These are phyloP conservation scores for Archocentrus centrarchus DNA, from an alignment of 2,113 vertebrate species.

Conservation along the genomic window DNA sequence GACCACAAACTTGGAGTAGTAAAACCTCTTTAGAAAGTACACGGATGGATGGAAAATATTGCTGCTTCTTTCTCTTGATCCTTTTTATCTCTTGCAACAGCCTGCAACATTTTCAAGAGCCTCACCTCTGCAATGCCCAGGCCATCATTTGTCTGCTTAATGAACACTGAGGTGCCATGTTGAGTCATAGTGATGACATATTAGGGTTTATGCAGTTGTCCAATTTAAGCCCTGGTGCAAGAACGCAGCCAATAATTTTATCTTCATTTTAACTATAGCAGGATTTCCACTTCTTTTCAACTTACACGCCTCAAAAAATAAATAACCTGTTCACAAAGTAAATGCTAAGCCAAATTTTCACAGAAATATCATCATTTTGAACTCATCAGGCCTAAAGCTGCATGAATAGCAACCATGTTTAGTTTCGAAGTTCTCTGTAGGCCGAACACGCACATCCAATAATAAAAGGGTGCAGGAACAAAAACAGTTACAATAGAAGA, in stretches of 20 bases:
- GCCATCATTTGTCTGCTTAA: slow-evolving; percentile 64
- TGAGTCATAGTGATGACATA: slow-evolving; percentile 64
- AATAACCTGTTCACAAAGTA: background rate
- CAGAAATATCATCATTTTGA: background rate
- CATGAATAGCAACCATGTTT: background rate
- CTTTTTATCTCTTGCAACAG: slow-evolving; percentile 45
- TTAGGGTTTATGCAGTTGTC: slow-evolving; percentile 55
- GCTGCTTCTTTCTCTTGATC: slow-evolving; percentile 20
- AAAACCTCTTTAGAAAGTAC: background rate
- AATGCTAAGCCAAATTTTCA: background rate
- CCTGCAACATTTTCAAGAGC: slow-evolving; percentile 44
- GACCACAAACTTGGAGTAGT: background rate
- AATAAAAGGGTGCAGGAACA: too few relatives aligned
- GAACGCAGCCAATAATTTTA: slow-evolving; percentile 23
- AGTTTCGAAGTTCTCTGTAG: background rate
- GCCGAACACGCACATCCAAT: too few relatives aligned
- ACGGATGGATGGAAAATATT: slow-evolving; percentile 13
- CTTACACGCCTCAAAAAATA: slow-evolving; percentile 4
- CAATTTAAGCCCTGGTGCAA: slow-evolving; percentile 51
- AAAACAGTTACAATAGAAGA: too few relatives aligned
- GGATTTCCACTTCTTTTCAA: background rate
- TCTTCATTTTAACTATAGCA: slow-evolving; percentile 13
- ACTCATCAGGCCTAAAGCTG: background rate
- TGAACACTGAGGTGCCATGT: slow-evolving; percentile 56
- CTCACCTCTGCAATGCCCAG: slow-evolving; percentile 19